Evolutionary conservation across 1,140 invertebrate species (phyloP).

Genomic region (Laupala kohalensis): DNA sequence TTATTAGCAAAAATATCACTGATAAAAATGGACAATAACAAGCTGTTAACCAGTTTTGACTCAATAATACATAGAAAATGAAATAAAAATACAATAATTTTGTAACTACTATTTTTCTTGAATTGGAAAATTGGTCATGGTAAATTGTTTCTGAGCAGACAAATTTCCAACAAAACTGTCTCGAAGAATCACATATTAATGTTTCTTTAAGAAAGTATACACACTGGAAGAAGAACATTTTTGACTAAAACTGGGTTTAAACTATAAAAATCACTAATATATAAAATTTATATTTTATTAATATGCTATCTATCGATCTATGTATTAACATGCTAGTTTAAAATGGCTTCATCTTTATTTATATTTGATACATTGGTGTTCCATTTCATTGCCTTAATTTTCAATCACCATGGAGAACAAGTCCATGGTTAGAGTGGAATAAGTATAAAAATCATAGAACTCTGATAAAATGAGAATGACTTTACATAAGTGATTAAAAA

Average conservation of each 20-base stretch:
- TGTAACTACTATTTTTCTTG: background rate
- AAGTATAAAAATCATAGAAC: background rate
- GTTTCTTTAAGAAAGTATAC: background rate
- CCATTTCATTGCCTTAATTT: slow-evolving; percentile 6
- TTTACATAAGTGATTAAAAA: background rate
- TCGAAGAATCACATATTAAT: background rate
- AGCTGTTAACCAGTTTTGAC: background rate
- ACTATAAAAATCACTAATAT: slow-evolving; percentile 2
- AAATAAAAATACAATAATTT: background rate
- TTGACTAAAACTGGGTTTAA: background rate
- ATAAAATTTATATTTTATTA: slow-evolving; percentile 6
- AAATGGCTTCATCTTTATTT: slow-evolving; percentile 1
- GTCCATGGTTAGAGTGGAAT: background rate
- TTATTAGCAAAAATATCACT: background rate
- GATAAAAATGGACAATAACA: background rate
- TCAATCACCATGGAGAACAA: background rate
- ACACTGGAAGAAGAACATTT: background rate
- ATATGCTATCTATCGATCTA: slow-evolving; percentile 2
- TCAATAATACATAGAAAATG: background rate
- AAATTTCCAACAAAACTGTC: background rate
- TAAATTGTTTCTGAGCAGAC: background rate
- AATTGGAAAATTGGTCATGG: background rate
- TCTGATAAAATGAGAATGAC: background rate
- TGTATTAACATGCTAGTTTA: background rate
- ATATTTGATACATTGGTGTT: slow-evolving; percentile 5